Base-by-base conservation (phyloP, 2,113 vertebrate genomes). In the Oceanodroma tethys region DNA sequence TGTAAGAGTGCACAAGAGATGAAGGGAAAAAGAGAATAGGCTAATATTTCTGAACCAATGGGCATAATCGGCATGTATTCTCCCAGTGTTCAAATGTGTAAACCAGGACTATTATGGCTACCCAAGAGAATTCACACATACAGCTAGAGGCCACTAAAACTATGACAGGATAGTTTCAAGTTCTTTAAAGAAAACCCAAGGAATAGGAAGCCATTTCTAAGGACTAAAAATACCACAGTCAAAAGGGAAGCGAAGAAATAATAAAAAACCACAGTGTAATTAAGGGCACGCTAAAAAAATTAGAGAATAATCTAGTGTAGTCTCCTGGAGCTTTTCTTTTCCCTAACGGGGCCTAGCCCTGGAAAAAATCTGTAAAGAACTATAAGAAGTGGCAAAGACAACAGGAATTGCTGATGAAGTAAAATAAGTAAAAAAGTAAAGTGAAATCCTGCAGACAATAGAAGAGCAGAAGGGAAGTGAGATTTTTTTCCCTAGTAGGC, bases 381-480 rank as follows among this genome's bases (percentile, higher is more conserved):
- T 79, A 40, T 22, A 70, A 79, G 87, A 91, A 43, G 22, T 81
- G 70, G 10, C 13, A 7, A 76, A 71, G 8, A 63, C 73, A 89
- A 56, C 30, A 91, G 56, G 76, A 96, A 91, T 34, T 95, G 83
- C 86, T 92, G 82, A 86, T 62, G 43, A 85, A 81, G 48, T 72
- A 72, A 74, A 81, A 4, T 47, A 75, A 82, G 42, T 45, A 60
- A 60, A 73, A 78, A 94, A 94, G 38, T 40, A 40, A 74, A 89
- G n/a, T 56, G 56, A 74, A 93, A 79, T 95, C 50, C 80, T 94
- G 56, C 75, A 84, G 45, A 92, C 84, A 96, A 86, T 62, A 88
- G 65, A 85, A 79, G 78, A 73, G 74, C 53, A 73, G 66, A 95
- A 85, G 16, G 93, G 95, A 97, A 96, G 36, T 91, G 66, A 78